Evolutionary conservation across 1,140 invertebrate genomes (phyloP), one percentile per base, ranked within the genome.

Genomic region (Cecropterus lyciades): DNA sequence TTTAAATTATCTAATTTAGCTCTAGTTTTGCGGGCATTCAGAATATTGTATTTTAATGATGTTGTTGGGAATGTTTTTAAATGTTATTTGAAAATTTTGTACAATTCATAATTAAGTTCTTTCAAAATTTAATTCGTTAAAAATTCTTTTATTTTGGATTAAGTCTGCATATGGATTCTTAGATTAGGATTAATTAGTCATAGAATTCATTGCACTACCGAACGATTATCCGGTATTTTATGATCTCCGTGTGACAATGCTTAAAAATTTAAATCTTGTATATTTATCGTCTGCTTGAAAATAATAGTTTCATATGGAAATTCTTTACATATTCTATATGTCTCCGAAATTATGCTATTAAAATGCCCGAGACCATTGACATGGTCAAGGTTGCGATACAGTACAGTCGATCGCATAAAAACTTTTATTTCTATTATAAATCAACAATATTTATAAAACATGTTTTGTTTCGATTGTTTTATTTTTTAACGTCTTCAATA

Each of bases 381-480:
- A 57, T 20, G 37, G 53, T 57, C 53, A 57, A 57, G 53, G 53
- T 57, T 11, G 24, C 6, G 13, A 43, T 8, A 57, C n/a, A 24
- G 16, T 57, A 57, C 17, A 43, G 27, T 52, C 27, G 30, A n/a
- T n/a, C 8, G 14, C n/a, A 51, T n/a, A 30, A 33, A 33, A 30
- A 30, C 30, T 14, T 49, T 49, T 27, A 1, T 49, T 20, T 9
- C 20, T 3, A 6, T 48, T 20, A 33, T 33, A 1, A 33, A 9
- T 33, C 10, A 5, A 8, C 7, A 5, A 33, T 33, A 3, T 24
- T 24, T 33, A 33, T 33, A 10, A 33, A 33, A 33, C 30, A 6
- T 1, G 30, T 33, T 33, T 33, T 9, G 9, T 10, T 33, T 7
- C n/a, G n/a, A n/a, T n/a, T n/a, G n/a, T n/a, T n/a, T n/a, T n/a